These are phyloP conservation scores for Asobara japonica DNA, from an alignment of 1,140 invertebrate species.

Conservation along the genomic window DNA sequence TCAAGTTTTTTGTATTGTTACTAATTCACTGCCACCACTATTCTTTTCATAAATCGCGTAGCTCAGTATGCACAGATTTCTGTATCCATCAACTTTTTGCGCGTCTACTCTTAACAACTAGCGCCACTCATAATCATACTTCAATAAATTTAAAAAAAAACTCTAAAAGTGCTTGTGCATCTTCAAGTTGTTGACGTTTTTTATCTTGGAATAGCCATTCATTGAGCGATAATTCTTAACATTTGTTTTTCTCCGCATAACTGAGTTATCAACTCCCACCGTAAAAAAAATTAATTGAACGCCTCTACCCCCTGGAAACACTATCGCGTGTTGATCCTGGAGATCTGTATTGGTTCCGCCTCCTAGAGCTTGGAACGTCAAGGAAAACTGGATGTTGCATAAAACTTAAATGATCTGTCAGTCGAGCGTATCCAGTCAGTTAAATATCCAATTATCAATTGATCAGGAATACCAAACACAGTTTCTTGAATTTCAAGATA, in stretches of 20 bases:
- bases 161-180: no score
- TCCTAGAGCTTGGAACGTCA: background rate
- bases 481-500: no score
- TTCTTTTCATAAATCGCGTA: no score
- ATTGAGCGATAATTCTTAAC: background rate
- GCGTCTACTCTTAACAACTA: no score
- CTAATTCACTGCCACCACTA: no score
- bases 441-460: background rate
- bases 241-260: background rate
- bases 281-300: background rate
- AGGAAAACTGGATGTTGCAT: constrained; percentile 7
- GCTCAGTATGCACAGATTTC: no score
- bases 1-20: no score
- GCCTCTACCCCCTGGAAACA: background rate
- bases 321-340: background rate
- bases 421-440: background rate
- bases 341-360: background rate
- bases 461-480: background rate
- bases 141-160: no score
- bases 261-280: background rate
- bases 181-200: background rate
- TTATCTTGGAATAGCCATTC: background rate
- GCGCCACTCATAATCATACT: no score
- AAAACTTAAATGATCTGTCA: background rate
- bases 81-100: no score